Percentiles rank a stretch among this genome's conserved stretches.
Evolutionary conservation across 2,888 invertebrate genomes (phyloP).

Genomic region (Coenonympha glycerion): DNA sequence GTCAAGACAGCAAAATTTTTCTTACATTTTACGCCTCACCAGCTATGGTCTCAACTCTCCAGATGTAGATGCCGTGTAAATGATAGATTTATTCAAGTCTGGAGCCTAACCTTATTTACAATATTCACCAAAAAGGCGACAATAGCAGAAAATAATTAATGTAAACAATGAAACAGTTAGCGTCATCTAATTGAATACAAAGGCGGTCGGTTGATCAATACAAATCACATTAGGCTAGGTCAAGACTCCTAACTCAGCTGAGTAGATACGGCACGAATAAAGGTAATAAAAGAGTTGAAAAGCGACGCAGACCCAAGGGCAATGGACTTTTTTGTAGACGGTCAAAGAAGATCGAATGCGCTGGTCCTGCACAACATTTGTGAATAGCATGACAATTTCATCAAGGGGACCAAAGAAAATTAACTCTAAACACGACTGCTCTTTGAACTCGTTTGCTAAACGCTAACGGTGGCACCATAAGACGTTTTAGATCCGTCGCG

Average conservation of each 20-base stretch:
- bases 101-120: too few species aligned
- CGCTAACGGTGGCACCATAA: not conserved
- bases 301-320: conserved; percentile 48
- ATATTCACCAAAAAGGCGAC: too few species aligned
- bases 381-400: conserved; percentile 55
- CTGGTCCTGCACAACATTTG: conserved; percentile 44
- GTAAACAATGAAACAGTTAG: not conserved
- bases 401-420: conserved; percentile 26
- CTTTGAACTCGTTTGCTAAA: not conserved
- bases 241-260: conserved; percentile 63
- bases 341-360: conserved; percentile 53
- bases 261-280: conserved; percentile 55
- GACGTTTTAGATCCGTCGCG: not conserved
- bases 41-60: too few species aligned
- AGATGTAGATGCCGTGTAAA: too few species aligned
- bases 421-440: conserved; percentile 20
- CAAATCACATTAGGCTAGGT: conserved; percentile 70
- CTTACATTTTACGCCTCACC: too few species aligned
- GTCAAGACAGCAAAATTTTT: too few species aligned
- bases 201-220: conserved; percentile 39
- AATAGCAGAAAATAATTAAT: not conserved
- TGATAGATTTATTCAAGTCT: too few species aligned
- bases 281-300: conserved; percentile 46
- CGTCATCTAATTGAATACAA: conserved; percentile 16
- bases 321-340: conserved; percentile 67